A percentile compares a stretch with the other conserved stretches of the same genome.
Evolutionary conservation across 2,797 vertebrate genomes (phyloP).

Genomic region (Emys orbicularis): DNA sequence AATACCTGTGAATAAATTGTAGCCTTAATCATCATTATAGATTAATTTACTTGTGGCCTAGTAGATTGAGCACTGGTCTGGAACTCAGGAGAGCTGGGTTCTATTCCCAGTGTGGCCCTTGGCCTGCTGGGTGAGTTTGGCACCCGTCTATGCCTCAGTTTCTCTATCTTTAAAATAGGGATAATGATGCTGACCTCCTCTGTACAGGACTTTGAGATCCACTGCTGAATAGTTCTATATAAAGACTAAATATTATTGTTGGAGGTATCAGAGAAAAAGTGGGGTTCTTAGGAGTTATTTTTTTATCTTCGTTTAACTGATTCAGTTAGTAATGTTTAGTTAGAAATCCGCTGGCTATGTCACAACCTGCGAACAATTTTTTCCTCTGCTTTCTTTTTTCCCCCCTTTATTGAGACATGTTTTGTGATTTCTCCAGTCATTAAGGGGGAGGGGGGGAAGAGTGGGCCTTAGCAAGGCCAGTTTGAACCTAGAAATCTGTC

Average conservation of each 20-base stretch:
- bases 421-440: background rate
- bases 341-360: background rate
- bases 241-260: background rate
- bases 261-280: background rate
- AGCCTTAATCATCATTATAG: background rate
- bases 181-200: background rate
- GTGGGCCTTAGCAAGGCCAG: background rate
- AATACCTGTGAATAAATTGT: too few species aligned
- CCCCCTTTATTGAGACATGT: background rate
- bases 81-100: fast-evolving
- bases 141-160: background rate
- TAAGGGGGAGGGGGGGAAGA: background rate
- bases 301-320: background rate
- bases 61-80: background rate
- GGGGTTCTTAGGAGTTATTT: background rate
- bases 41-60: background rate
- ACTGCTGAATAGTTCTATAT: background rate
- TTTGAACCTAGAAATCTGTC: background rate
- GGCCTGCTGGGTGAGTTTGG: background rate
- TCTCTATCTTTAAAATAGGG: background rate
- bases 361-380: background rate
- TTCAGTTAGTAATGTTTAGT: background rate
- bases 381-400: background rate
- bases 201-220: fast-evolving
- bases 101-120: background rate